These are phyloP conservation scores for Notodonta dromedarius DNA, from an alignment of 2,888 invertebrate genomes.

Conservation along the genomic window DNA sequence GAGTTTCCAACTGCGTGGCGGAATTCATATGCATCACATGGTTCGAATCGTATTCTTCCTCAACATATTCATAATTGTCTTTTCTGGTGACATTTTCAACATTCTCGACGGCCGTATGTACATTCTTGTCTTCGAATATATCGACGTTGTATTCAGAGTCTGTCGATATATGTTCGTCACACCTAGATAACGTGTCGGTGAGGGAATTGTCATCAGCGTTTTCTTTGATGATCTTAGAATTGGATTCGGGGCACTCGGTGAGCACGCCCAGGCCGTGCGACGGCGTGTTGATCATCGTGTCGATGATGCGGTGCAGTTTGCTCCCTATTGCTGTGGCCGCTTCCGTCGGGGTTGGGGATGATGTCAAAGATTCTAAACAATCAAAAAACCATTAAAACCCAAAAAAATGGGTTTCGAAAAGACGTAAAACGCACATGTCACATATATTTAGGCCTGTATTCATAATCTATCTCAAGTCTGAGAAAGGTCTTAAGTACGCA, in stretches of 20 bases:
- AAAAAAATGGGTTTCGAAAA: not conserved
- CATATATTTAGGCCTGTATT: not conserved
- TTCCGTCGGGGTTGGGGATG: constrained; percentile 43
- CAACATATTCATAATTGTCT: constrained; percentile 10
- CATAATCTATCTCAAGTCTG: not conserved
- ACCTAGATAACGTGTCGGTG: constrained; percentile 28
- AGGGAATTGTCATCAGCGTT: constrained; percentile 26
- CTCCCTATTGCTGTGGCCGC: constrained; percentile 55
- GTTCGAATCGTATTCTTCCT: constrained; percentile 9
- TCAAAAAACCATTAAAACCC: constrained; percentile 6
- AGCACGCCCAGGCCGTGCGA: constrained; percentile 40
- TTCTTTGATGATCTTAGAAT: constrained; percentile 30
- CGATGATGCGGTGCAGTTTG: constrained; percentile 57
- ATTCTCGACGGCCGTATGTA: constrained; percentile 55
- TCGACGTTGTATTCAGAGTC: constrained; percentile 55
- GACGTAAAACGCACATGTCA: not conserved
- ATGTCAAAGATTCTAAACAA: constrained; percentile 50
- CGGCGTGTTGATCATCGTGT: constrained; percentile 44
- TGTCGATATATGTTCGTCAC: constrained; percentile 37
- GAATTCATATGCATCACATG: constrained; percentile 38
- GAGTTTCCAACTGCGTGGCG: constrained; percentile 46
- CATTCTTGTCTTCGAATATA: constrained; percentile 56
- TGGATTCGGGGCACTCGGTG: constrained; percentile 46
- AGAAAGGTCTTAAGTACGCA: too few species aligned
- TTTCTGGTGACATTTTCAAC: constrained; percentile 29